Evolutionary conservation across 2,797 vertebrate species (phyloP).

Genomic region (Erpetoichthys calabaricus): DNA sequence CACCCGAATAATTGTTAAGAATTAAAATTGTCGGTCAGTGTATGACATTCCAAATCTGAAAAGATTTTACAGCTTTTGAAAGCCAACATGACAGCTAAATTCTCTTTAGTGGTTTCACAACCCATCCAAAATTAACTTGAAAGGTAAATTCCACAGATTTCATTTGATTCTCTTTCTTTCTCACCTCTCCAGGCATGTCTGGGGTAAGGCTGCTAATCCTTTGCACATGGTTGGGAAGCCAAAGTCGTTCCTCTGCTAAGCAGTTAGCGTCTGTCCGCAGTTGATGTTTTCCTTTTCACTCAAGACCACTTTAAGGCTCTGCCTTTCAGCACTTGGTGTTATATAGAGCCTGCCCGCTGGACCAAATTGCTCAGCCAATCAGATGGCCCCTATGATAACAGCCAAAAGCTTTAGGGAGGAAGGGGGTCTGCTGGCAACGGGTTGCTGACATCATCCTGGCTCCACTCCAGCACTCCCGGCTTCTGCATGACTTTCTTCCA

Average conservation of each 20-base stretch:
- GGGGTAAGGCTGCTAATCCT: slow-evolving; percentile 78
- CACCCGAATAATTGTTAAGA: no score
- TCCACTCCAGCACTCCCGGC: neutral
- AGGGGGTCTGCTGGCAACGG: slow-evolving; percentile 1
- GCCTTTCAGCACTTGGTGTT: slow-evolving; percentile 34
- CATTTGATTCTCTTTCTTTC: slow-evolving; percentile 15
- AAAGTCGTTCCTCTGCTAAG: slow-evolving; percentile 20
- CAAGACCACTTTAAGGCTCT: slow-evolving; percentile 9
- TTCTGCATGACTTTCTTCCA: no score
- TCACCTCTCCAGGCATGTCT: slow-evolving; percentile 80
- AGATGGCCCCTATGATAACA: slow-evolving; percentile 24
- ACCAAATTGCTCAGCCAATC: slow-evolving; percentile 53
- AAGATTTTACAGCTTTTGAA: no score
- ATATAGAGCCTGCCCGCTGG: slow-evolving; percentile 49
- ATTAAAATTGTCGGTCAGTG: no score
- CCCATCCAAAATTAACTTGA: no score
- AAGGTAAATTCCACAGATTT: no score
- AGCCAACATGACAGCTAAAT: no score
- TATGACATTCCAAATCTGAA: no score
- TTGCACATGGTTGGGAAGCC: slow-evolving; percentile 66
- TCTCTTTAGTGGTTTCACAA: no score
- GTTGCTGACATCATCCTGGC: neutral
- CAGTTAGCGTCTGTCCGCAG: slow-evolving; percentile 16
- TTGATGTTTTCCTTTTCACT: slow-evolving; percentile 32
- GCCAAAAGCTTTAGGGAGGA: slow-evolving; percentile 7